Percentiles rank a stretch among this genome's conserved stretches.
phyloP scores from a whole-genome alignment of 2,888 invertebrate genomes.

The Sarcophaga caerulescens region DNA sequence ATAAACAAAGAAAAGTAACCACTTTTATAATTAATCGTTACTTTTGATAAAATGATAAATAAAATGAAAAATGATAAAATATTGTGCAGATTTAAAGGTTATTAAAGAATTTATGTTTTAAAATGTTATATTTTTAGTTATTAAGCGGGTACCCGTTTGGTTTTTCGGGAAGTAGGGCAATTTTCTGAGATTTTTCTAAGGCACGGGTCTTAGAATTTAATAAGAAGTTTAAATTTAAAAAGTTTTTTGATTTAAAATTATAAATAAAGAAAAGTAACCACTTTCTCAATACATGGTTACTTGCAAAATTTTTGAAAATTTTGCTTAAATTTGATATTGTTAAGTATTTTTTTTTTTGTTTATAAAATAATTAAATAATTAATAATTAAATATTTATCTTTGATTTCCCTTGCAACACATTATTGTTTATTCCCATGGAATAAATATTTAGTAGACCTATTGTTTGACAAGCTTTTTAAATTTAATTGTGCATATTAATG shows the following conservation, averaged over 20 bases:
- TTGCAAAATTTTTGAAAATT: no score
- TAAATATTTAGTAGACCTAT: constrained; percentile 17
- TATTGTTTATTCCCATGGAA: constrained; percentile 4
- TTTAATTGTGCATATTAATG: not conserved
- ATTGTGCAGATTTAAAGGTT: not conserved
- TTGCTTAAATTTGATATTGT: not conserved
- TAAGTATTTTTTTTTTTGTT: not conserved
- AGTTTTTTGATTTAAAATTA: no score
- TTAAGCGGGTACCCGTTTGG: not conserved
- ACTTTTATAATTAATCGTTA: not conserved
- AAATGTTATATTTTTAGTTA: not conserved
- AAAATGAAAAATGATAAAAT: not conserved
- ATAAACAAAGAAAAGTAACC: not conserved
- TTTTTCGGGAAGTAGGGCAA: not conserved
- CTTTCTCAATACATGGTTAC: not conserved
- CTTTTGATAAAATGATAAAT: no score
- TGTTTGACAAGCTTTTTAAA: constrained; percentile 1
- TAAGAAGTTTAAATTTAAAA: no score
- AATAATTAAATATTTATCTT: no score
- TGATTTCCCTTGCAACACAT: not conserved
- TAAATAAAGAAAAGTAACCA: not conserved
- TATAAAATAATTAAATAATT: no score
- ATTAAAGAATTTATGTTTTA: not conserved
- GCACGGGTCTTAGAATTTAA: no score
- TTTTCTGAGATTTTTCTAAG: no score